phyloP scores from a whole-genome alignment of 1,140 invertebrate species.

The Papilio glaucus region DNA sequence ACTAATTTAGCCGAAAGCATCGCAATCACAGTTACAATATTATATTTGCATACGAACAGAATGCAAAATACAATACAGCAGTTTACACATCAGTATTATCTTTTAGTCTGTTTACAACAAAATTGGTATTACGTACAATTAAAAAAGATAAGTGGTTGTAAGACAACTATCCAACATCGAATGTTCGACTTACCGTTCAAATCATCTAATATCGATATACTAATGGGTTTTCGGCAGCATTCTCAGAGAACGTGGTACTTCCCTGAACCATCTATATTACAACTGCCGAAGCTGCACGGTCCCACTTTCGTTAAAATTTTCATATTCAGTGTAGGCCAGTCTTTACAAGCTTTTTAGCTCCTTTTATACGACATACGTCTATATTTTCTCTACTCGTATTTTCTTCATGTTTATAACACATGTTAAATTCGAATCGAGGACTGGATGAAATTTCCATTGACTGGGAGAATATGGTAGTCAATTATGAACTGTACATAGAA shows the following conservation, averaged over 20 bases:
- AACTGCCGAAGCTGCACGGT: too few relatives aligned
- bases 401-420: background rate
- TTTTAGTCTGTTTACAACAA: background rate
- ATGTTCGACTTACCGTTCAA: too few relatives aligned
- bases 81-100: background rate
- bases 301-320: too few relatives aligned
- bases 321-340: too few relatives aligned
- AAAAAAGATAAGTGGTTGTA: background rate
- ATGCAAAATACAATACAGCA: background rate
- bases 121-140: background rate
- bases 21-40: slow-evolving; percentile 7
- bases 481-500: slow-evolving; percentile 20
- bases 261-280: too few relatives aligned
- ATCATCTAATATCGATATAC: too few relatives aligned
- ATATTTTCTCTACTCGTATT: background rate
- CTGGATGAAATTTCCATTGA: slow-evolving; percentile 6
- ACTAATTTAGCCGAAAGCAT: slow-evolving; percentile 20
- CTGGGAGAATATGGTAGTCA: slow-evolving; percentile 17
- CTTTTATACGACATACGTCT: too few relatives aligned
- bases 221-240: too few relatives aligned
- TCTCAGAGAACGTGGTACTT: too few relatives aligned
- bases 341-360: too few relatives aligned
- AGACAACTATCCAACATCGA: background rate
- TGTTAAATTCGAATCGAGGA: background rate
- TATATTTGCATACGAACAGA: background rate